Evolutionary conservation across 2,888 invertebrate species (phyloP), one percentile per base, ranked within the genome.

Genomic region (Unio pictorum): DNA sequence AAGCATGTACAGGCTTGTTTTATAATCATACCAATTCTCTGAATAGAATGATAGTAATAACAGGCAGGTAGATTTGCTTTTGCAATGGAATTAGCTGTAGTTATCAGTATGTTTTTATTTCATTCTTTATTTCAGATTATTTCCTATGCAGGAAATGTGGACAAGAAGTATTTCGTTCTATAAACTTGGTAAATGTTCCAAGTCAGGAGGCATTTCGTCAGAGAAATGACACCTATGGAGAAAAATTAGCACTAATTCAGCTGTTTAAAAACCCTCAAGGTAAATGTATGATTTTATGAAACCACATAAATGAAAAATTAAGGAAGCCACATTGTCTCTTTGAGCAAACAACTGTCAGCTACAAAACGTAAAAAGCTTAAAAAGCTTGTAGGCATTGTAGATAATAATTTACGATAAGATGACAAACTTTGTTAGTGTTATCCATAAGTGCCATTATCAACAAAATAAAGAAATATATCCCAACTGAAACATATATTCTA

Each of bases 241-340:
- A 72, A 55, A 69, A 74, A 30, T 76, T 73, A 61, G 79, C 86
- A 28, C 74, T 87, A 7, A 86, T 88, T 68, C 87, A 88, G 71
- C 72, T 83, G 5, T 87, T 88, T 71, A 79, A 78, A 80, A 88
- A 88, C 74, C 88, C 87, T 57, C 80, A 87, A 64, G 87, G 88
- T 87, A 77, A 68, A 76, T 61, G 59, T 23, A 4, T 18, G 20
- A 28, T 3, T 45, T 45, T 18, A 64, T 15, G 11, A 45, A 45
- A 45, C 15, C 1, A 45, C 15, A 45, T 45, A 1, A 34, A 34
- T 34, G 8, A 7, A 15, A 15, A 45, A 15, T 11, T 45, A 45
- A 11, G 45, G 45, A 45, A 45, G 3, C 45, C 2, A 11, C 11
- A 45, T 45, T 45, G 15, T 4, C 45, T 45, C 45, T 45, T 15